phyloP scores from a whole-genome alignment of 1,140 invertebrate species.

The Archivesica marissinica region DNA sequence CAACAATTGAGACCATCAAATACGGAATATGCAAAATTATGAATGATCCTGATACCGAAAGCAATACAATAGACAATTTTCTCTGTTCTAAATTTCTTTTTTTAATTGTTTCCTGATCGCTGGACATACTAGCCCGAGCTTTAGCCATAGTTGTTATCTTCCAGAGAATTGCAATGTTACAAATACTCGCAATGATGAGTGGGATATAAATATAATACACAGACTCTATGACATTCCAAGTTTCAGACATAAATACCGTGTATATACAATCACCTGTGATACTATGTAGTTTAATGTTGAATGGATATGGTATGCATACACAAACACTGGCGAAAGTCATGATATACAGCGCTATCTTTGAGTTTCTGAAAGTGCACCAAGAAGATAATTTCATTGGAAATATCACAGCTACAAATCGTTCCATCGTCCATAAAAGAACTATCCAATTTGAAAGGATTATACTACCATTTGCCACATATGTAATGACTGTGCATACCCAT shows the following conservation, averaged over 20 bases:
- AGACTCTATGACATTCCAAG: background rate
- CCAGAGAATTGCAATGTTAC: background rate
- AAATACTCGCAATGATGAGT: background rate
- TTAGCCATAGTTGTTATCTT: background rate
- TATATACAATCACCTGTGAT: no score
- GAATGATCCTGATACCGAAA: background rate
- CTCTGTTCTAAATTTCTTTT: background rate
- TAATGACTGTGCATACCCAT: background rate
- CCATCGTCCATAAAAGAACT: background rate
- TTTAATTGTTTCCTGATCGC: conserved; percentile 2
- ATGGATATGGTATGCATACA: no score
- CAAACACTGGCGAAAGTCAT: background rate
- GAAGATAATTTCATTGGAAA: background rate
- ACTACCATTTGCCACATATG: background rate
- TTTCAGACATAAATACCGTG: background rate
- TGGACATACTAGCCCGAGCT: background rate
- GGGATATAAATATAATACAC: conserved; percentile 14
- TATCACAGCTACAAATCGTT: conserved; percentile 7
- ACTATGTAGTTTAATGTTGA: no score
- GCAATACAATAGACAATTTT: background rate
- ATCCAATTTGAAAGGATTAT: background rate
- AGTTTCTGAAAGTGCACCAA: conserved; percentile 10
- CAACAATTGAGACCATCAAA: background rate
- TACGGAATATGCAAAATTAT: background rate
- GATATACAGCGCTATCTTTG: background rate